phyloP scores from a whole-genome alignment of 2,113 vertebrate species.

The Furnarius figulus region DNA sequence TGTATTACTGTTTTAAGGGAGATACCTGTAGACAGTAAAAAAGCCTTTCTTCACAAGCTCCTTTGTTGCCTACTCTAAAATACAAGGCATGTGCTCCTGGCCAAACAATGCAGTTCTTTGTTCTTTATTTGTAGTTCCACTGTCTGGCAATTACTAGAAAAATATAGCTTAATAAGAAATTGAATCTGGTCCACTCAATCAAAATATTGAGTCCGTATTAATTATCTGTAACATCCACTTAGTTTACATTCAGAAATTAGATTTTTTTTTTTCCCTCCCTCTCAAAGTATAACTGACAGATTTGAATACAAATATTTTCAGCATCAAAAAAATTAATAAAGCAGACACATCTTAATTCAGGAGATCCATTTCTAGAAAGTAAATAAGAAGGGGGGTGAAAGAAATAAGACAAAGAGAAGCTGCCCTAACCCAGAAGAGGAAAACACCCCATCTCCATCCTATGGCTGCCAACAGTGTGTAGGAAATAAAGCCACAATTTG shows the following conservation, averaged over 20 bases:
- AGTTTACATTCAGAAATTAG: background rate
- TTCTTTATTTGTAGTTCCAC: constrained; percentile 31
- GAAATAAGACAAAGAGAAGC: background rate
- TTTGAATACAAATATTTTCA: background rate
- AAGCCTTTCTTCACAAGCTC: background rate
- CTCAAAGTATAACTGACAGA: background rate
- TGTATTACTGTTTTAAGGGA: background rate
- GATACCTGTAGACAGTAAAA: constrained; percentile 9
- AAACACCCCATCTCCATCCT: background rate
- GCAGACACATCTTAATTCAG: background rate
- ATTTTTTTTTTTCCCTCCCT: accelerated
- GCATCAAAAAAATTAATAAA: background rate
- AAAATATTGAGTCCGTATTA: background rate
- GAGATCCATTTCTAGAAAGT: background rate
- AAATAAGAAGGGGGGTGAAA: accelerated
- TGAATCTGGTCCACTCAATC: constrained; percentile 1
- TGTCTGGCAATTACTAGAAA: constrained; percentile 41
- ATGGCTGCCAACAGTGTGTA: background rate
- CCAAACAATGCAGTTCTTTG: constrained; percentile 42
- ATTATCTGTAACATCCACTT: background rate
- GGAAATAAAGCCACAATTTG: background rate
- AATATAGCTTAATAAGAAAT: constrained; percentile 29
- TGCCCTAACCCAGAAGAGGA: background rate
- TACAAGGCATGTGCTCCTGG: constrained; percentile 7
- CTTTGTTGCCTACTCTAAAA: constrained; percentile 52